These are phyloP conservation scores for Euborellia annulipes DNA, from an alignment of 1,140 invertebrate species.

Conservation along the genomic window DNA sequence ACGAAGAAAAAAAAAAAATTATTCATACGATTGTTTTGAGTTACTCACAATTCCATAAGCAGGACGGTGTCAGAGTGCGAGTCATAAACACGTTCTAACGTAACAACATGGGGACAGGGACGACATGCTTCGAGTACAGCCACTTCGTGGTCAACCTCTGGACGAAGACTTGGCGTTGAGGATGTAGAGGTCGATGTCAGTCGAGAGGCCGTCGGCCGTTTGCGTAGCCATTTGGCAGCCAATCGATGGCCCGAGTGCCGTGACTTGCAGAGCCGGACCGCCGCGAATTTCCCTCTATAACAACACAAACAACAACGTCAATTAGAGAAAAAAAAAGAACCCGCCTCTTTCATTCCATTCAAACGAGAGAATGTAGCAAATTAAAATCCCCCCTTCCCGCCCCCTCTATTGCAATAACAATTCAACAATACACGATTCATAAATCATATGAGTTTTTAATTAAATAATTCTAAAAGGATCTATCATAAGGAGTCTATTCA, in stretches of 20 bases:
- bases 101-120: conserved; percentile 43
- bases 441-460: too few relatives aligned
- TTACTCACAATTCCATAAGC: conserved; percentile 58
- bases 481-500: too few relatives aligned
- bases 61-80: conserved; percentile 51
- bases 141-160: conserved; percentile 49
- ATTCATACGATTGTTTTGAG: too few relatives aligned
- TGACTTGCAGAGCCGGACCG: conserved; percentile 46
- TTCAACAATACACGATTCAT: too few relatives aligned
- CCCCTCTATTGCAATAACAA: too few relatives aligned
- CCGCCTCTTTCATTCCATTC: too few relatives aligned
- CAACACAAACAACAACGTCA: conserved; percentile 12
- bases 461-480: too few relatives aligned
- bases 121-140: conserved; percentile 46
- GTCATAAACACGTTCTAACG: conserved; percentile 54
- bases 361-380: too few relatives aligned
- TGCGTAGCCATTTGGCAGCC: conserved; percentile 60
- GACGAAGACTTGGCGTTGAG: conserved; percentile 38
- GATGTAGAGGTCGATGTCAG: too few relatives aligned
- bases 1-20: too few relatives aligned
- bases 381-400: too few relatives aligned
- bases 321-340: conserved; percentile 3
- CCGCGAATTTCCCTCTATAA: conserved; percentile 59
- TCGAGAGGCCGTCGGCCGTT: conserved; percentile 37
- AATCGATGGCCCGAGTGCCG: conserved; percentile 40